phyloP scores from a whole-genome alignment of 2,888 invertebrate species.

The Mythimna loreyi region DNA sequence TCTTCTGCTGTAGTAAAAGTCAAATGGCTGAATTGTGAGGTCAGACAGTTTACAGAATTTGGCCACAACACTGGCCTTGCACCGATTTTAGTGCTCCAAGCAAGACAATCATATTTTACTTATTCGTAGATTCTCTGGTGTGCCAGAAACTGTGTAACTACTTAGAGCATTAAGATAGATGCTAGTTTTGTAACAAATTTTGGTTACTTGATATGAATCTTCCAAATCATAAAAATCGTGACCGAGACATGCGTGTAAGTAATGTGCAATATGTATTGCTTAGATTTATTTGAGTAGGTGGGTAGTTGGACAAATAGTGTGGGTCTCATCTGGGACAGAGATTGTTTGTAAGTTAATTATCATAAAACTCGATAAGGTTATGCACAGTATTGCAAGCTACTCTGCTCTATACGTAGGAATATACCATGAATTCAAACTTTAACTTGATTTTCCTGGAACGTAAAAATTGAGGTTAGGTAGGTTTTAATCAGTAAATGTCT shows the following conservation, averaged over 20 bases:
- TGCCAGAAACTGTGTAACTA: not conserved
- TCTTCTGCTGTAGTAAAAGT: too few relatives aligned
- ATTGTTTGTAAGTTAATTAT: constrained; percentile 21
- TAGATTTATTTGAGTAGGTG: constrained; percentile 21
- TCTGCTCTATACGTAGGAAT: not conserved
- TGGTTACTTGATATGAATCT: too few relatives aligned
- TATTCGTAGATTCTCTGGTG: not conserved
- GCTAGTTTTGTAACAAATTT: too few relatives aligned
- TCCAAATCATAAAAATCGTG: too few relatives aligned
- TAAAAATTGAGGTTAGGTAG: too few relatives aligned
- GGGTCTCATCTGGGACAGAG: constrained; percentile 13
- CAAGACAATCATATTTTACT: too few relatives aligned
- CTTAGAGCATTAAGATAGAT: not conserved
- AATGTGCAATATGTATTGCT: constrained; percentile 8
- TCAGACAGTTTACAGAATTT: not conserved
- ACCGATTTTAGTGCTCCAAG: too few relatives aligned
- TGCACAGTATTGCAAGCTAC: constrained; percentile 1
- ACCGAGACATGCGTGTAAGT: not conserved
- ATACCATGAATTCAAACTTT: too few relatives aligned
- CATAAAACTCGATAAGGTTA: constrained; percentile 22
- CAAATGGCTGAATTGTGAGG: too few relatives aligned
- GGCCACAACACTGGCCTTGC: too few relatives aligned
- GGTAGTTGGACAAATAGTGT: constrained; percentile 20
- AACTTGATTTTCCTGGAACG: too few relatives aligned
- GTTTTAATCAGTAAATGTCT: too few relatives aligned